A percentile compares a stretch with the other conserved stretches of the same genome.
These are phyloP conservation scores for Sebastes steindachneri DNA, from an alignment of 2,797 vertebrate genomes.

Conservation along the genomic window DNA sequence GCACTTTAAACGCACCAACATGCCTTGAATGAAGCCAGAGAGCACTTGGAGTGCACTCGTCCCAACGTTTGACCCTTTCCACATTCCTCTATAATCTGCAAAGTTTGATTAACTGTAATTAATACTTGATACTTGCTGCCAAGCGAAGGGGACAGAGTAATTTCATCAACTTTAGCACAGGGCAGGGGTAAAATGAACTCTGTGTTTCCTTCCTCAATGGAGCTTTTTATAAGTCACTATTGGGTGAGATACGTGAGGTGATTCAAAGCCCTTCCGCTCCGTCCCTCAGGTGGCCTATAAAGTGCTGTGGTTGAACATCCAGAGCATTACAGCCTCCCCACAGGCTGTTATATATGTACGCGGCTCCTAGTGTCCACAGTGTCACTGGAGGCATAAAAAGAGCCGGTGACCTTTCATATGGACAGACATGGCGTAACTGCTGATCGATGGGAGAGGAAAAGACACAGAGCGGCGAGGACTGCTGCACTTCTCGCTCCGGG, in stretches of 20 bases:
- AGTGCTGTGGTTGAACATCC: constrained; percentile 35
- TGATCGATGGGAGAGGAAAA: constrained; percentile 55
- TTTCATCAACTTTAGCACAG: constrained; percentile 56
- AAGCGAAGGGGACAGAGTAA: constrained; percentile 55
- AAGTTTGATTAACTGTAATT: constrained; percentile 73
- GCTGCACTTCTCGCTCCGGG: constrained; percentile 29
- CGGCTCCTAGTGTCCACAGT: constrained; percentile 3
- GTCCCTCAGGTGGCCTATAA: constrained; percentile 29
- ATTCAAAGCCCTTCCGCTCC: neutral
- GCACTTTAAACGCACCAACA: constrained; percentile 60
- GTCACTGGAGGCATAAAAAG: constrained; percentile 40
- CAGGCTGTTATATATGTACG: constrained; percentile 25
- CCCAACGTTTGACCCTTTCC: constrained; percentile 47
- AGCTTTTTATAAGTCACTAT: constrained; percentile 24
- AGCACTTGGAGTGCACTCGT: constrained; percentile 25
- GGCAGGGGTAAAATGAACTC: constrained; percentile 37
- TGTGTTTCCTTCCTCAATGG: constrained; percentile 21
- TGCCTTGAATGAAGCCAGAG: constrained; percentile 29
- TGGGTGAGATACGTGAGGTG: neutral
- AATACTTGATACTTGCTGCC: constrained; percentile 65
- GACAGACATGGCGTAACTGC: constrained; percentile 53
- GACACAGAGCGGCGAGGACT: neutral
- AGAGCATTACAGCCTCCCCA: neutral
- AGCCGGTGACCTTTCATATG: constrained; percentile 65
- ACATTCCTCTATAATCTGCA: constrained; percentile 58